Percentiles rank a stretch among this genome's conserved stretches.
Evolutionary conservation across 2,888 invertebrate species (phyloP).

Genomic region (Leucozona laternaria): DNA sequence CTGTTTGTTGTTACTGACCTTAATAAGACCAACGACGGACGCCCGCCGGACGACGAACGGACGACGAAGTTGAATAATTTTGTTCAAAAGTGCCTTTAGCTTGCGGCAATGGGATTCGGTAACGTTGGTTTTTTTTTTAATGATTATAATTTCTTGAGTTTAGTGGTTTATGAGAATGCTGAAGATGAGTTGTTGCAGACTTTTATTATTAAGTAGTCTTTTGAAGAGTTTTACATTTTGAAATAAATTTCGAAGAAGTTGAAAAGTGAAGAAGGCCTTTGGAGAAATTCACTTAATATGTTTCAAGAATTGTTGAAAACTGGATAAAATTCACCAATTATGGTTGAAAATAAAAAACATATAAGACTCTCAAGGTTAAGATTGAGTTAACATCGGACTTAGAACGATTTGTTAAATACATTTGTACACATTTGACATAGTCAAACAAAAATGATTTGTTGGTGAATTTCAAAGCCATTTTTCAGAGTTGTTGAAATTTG

Average conservation of each 20-base stretch:
- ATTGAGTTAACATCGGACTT: too few relatives aligned
- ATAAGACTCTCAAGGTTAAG: too few relatives aligned
- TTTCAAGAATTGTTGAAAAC: neutral
- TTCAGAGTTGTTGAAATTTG: too few relatives aligned
- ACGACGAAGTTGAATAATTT: neutral
- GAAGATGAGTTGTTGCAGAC: neutral
- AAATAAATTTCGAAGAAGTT: neutral
- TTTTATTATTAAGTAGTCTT: neutral
- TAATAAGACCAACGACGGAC: conserved; percentile 11
- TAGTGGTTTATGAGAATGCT: neutral
- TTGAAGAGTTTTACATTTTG: neutral
- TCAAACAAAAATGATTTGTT: too few relatives aligned
- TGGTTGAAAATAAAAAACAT: too few relatives aligned
- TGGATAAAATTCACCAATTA: too few relatives aligned
- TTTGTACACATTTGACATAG: too few relatives aligned
- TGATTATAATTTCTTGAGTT: neutral
- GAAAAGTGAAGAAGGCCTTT: too few relatives aligned
- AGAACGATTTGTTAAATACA: too few relatives aligned
- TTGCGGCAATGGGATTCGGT: neutral
- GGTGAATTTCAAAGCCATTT: too few relatives aligned
- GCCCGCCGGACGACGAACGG: too few relatives aligned
- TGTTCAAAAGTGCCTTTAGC: neutral
- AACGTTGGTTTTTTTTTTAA: neutral
- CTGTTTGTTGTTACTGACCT: conserved; percentile 44
- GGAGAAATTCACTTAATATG: too few relatives aligned